Percentiles rank a stretch among this genome's conserved stretches.
These are phyloP conservation scores for Drosophila novamexicana DNA, from an alignment of 1,140 invertebrate genomes.

Conservation along the genomic window DNA sequence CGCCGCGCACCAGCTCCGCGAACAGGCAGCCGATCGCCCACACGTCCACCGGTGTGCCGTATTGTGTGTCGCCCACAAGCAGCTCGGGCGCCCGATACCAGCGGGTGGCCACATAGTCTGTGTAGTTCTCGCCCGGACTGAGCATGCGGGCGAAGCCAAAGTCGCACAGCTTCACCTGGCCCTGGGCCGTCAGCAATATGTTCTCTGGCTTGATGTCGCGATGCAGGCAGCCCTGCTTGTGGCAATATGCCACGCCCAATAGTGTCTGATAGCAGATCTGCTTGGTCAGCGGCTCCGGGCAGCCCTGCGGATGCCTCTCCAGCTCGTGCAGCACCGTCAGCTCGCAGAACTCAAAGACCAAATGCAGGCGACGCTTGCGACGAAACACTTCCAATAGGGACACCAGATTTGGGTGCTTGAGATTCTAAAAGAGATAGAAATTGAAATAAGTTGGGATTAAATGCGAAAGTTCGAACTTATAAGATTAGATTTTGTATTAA, in stretches of 20 bases:
- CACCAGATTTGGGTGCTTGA: constrained; percentile 99
- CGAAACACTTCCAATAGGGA: constrained; percentile 99
- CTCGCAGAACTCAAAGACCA: constrained; percentile 99
- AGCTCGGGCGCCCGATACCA: constrained; percentile 99
- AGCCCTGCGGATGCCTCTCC: constrained; percentile 94
- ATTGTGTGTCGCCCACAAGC: constrained; percentile 98
- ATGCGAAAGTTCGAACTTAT: no score
- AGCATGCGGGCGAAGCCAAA: constrained; percentile 99
- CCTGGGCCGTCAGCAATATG: constrained; percentile 96
- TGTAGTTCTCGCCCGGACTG: constrained; percentile 98
- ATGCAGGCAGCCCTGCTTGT: constrained; percentile 98
- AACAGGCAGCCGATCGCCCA: constrained; percentile 92
- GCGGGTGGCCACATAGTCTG: constrained; percentile 99
- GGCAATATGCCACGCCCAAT: constrained; percentile 97
- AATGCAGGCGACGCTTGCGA: constrained; percentile 96
- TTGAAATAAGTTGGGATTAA: neutral
- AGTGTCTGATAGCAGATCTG: constrained; percentile 98
- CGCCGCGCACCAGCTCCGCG: constrained; percentile 97
- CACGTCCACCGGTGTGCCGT: constrained; percentile 98
- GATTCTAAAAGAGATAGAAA: constrained; percentile 88
- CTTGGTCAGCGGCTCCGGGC: constrained; percentile 94
- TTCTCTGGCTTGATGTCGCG: constrained; percentile 99
- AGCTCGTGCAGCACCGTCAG: constrained; percentile 98
- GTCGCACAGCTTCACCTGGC: constrained; percentile 98
- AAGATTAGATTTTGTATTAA: no score